Base-by-base conservation (phyloP, 1,140 invertebrate genomes). In the Temnothorax longispinosus region DNA sequence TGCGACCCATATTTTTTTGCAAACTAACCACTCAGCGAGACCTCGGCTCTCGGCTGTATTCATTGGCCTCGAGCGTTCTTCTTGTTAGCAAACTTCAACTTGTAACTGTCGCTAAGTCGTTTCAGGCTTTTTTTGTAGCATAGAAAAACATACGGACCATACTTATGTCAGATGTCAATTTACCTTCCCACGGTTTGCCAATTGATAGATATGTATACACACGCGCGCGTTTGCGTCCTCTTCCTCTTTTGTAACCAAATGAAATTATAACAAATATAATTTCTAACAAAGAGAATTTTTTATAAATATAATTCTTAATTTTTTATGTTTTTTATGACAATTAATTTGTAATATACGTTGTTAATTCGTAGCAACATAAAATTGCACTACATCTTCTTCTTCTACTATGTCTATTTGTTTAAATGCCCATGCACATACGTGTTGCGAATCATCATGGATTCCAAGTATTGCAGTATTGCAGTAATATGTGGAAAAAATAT, bases 41-140 rank as follows among this genome's bases (percentile, higher is more conserved):
- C 47, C 62, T 27, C 1, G 27, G 27, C 27, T 27, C 27, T 54
- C 47, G 35, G 58, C 13, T 52, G 62, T 54, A 80, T 80, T 80
- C 47, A 80, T 80, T 64, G 38, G 54, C 41, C 67, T 47, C 56
- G 44, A 62, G 74, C 50, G 27, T 32, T 86, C 47, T 86, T 76
- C 75, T 74, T 84, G 54, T 74, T 88, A 84, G 38, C 27, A 47
- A 89, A 89, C 69, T 86, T 52, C n/a, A 27, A 84, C 80, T 84
- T 76, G 64, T 76, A 72, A 75, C 47, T 87, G 76, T 85, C 69
- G 65, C 69, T 38, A 86, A 75, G 47, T 64, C 32, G 60, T 27
- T 62, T 35, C 56, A 50, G 47, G 6, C 32, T 65, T 78, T 10
- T 67, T 67, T 56, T 65, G 21, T 47, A 44, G 8, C 38, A 44